These are phyloP conservation scores for Vulpes vulpes DNA, from an alignment of 2,113 vertebrate species.

Conservation along the genomic window DNA sequence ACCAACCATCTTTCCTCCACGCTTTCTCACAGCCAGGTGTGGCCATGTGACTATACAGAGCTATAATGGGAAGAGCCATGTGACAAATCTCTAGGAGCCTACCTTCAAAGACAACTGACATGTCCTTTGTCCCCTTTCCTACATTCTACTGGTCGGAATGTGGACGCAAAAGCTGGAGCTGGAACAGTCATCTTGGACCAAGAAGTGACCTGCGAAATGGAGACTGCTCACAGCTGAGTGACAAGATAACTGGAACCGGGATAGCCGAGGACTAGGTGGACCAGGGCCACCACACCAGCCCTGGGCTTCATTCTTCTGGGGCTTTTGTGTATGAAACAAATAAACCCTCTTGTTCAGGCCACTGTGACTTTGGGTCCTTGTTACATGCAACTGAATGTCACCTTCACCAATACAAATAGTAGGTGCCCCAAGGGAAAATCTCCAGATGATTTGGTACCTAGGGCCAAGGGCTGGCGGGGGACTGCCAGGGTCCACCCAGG, in stretches of 20 bases:
- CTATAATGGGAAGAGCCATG: background rate
- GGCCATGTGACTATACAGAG: background rate
- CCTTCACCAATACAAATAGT: background rate
- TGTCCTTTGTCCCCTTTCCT: background rate
- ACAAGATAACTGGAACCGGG: background rate
- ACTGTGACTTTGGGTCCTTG: background rate
- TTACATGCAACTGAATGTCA: background rate
- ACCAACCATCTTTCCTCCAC: background rate
- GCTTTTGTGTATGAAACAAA: constrained; percentile 16
- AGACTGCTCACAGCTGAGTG: background rate
- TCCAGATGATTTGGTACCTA: background rate
- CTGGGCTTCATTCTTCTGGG: background rate
- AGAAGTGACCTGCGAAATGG: background rate
- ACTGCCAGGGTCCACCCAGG: background rate
- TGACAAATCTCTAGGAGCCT: background rate
- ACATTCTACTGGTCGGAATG: background rate
- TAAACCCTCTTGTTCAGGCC: constrained; percentile 24
- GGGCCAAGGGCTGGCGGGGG: background rate
- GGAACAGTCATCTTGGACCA: background rate
- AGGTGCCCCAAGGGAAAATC: background rate
- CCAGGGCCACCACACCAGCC: background rate
- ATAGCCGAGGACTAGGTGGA: background rate
- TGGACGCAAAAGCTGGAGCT: background rate
- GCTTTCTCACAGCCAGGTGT: background rate
- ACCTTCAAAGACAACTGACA: constrained; percentile 22